These are phyloP conservation scores for Lethenteron camtschaticum DNA, from an alignment of 2,113 vertebrate species.

Conservation along the genomic window DNA sequence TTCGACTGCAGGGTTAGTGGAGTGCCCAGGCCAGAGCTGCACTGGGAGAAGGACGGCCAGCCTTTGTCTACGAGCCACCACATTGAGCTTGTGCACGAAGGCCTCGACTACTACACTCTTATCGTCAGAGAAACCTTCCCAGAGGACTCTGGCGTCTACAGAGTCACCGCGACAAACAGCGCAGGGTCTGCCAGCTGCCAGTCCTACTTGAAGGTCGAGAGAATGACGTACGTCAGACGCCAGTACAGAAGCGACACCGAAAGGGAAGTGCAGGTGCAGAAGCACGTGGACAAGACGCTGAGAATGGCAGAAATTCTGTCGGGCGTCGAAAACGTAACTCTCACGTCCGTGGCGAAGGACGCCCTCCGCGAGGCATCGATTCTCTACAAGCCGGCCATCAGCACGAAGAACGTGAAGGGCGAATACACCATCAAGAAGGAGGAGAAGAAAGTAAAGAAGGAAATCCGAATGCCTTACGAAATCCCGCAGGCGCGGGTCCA, in stretches of 20 bases:
- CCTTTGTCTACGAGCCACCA: slow-evolving; percentile 59
- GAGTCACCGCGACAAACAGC: slow-evolving; percentile 80
- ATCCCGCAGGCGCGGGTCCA: slow-evolving; percentile 46
- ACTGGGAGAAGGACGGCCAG: slow-evolving; percentile 89
- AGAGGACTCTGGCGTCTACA: slow-evolving; percentile 76
- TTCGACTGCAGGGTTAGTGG: slow-evolving; percentile 93
- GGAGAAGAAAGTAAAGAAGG: slow-evolving; percentile 45
- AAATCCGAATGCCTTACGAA: slow-evolving; percentile 71
- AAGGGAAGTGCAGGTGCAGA: slow-evolving; percentile 27
- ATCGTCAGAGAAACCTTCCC: slow-evolving; percentile 67
- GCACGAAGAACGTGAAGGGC: slow-evolving; percentile 59
- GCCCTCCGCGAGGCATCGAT: slow-evolving; percentile 68
- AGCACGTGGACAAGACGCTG: slow-evolving; percentile 63
- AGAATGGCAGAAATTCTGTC: slow-evolving; percentile 68
- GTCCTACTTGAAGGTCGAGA: slow-evolving; percentile 64
- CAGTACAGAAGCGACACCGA: slow-evolving; percentile 51
- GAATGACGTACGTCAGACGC: slow-evolving; percentile 50
- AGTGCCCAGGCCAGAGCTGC: slow-evolving; percentile 39
- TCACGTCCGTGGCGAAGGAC: slow-evolving; percentile 56
- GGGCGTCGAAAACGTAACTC: slow-evolving; percentile 37
- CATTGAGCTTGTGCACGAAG: slow-evolving; percentile 78
- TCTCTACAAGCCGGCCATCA: slow-evolving; percentile 70
- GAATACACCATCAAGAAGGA: slow-evolving; percentile 50
- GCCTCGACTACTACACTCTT: slow-evolving; percentile 79
- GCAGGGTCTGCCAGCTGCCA: slow-evolving; percentile 92